Base-by-base conservation (phyloP, 2,797 vertebrate species). In the Nyctibius grandis region DNA sequence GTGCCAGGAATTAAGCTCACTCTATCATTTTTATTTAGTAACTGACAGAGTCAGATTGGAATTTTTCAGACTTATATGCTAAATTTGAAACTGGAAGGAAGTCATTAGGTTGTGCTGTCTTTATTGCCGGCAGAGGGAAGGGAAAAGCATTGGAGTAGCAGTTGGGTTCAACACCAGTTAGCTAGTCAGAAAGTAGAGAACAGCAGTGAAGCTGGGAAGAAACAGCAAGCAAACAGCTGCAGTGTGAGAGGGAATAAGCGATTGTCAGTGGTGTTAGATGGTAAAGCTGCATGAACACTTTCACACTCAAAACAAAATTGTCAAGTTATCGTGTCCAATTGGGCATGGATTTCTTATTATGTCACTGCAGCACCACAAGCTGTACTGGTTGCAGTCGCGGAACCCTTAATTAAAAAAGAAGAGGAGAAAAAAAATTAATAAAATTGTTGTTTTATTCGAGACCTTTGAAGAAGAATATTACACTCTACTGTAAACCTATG, bases 311-410 rank as follows among this genome's bases (percentile, higher is more conserved):
- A 97, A 92, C 57, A 63, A 85, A 93, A 81, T 89, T 82, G 81
- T 89, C 68, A 94, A 89, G 67, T 77, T 81, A 89, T 73, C 40
- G 23, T 88, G 80, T 95, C 25, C 29, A 72, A 89, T 82, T 92
- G 51, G 78, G 93, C 85, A 93, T 89, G 76, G 89, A 92, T 96
- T 95, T 93, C 92, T 88, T 94, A 95, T 96, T 95, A 93, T 95
- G 92, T 94, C 83, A n/a, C 60, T 34, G 77, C 29, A 31, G 88
- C 68, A 77, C 77, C 70, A 87, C 93, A 93, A 96, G 94, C 88
- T 96, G 88, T 89, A 95, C 74, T 80, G 70, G 63, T 50, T 93
- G 83, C 26, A 86, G 83, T 88, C 67, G 82, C 33, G 93, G 64
- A 93, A 88, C 67, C 56, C 21, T 82, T 88, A 94, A 94, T 94